phyloP scores from a whole-genome alignment of 1,140 invertebrate genomes.

The Aphelinus certus region DNA sequence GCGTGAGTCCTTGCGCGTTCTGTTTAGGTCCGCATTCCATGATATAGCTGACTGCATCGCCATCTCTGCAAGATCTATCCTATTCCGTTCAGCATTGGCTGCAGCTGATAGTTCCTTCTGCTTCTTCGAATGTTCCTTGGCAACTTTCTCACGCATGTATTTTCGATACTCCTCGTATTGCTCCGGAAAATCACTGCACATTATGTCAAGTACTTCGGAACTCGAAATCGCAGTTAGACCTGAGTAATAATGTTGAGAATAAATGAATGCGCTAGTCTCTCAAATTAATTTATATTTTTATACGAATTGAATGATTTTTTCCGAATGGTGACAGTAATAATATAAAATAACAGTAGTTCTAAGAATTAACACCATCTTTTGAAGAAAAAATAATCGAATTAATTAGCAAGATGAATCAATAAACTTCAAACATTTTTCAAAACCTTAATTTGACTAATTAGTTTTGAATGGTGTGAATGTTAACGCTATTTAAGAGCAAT shows the following conservation, averaged over 20 bases:
- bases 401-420: neutral
- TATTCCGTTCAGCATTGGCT: slow-evolving; percentile 66
- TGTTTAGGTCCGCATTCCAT: slow-evolving; percentile 90
- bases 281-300: no score
- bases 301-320: no score
- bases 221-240: slow-evolving; percentile 91
- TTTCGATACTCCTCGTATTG: slow-evolving; percentile 94
- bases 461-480: no score
- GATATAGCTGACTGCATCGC: slow-evolving; percentile 86
- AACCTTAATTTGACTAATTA: no score
- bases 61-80: slow-evolving; percentile 82
- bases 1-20: slow-evolving; percentile 75
- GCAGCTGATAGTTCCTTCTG: slow-evolving; percentile 70
- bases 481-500: no score
- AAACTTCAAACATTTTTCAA: no score
- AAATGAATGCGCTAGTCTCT: no score
- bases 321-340: neutral
- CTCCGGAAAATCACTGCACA: slow-evolving; percentile 93
- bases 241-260: slow-evolving; percentile 44
- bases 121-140: slow-evolving; percentile 76
- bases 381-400: slow-evolving; percentile 27
- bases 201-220: slow-evolving; percentile 92
- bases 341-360: neutral
- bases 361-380: neutral
- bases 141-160: slow-evolving; percentile 82